These are phyloP conservation scores for Xanthorhoe spadicearia DNA, from an alignment of 2,888 invertebrate species.

Conservation along the genomic window DNA sequence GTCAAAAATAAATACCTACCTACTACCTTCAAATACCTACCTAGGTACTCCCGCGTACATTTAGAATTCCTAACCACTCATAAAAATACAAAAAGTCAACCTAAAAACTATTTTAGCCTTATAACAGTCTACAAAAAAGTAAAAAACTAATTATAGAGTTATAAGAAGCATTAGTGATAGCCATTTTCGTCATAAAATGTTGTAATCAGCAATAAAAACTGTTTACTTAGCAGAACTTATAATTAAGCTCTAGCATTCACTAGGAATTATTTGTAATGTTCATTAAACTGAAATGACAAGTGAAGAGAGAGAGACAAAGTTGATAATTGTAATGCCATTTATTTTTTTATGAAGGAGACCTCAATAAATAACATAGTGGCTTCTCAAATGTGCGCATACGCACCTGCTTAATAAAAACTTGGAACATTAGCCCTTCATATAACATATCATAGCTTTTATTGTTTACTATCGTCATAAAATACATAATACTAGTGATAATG, in stretches of 20 bases:
- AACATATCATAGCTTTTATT: conserved; percentile 39
- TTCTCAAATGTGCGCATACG: conserved; percentile 60
- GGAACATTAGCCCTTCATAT: conserved; percentile 33
- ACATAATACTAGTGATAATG: conserved; percentile 11
- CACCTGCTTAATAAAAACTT: conserved; percentile 74
- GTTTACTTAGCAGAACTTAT: conserved; percentile 49
- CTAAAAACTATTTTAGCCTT: conserved; percentile 5
- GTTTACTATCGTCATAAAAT: conserved; percentile 27
- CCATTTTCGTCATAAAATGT: conserved; percentile 25
- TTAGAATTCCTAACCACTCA: no score
- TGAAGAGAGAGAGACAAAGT: conserved; percentile 58
- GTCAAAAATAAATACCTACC: no score
- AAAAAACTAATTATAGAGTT: not conserved
- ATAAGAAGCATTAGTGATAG: conserved; percentile 36
- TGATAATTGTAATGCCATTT: conserved; percentile 74
- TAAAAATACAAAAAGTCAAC: conserved; percentile 6
- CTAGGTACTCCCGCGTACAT: no score
- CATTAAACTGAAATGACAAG: conserved; percentile 59
- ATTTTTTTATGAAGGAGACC: conserved; percentile 62
- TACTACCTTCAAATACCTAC: no score
- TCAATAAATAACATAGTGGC: conserved; percentile 63
- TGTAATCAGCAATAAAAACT: conserved; percentile 31
- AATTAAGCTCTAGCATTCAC: conserved; percentile 52
- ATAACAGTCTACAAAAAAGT: conserved; percentile 11
- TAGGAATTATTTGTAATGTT: conserved; percentile 60